These are phyloP conservation scores for Onthophagus sagittarius DNA, from an alignment of 2,888 invertebrate species.

Conservation along the genomic window DNA sequence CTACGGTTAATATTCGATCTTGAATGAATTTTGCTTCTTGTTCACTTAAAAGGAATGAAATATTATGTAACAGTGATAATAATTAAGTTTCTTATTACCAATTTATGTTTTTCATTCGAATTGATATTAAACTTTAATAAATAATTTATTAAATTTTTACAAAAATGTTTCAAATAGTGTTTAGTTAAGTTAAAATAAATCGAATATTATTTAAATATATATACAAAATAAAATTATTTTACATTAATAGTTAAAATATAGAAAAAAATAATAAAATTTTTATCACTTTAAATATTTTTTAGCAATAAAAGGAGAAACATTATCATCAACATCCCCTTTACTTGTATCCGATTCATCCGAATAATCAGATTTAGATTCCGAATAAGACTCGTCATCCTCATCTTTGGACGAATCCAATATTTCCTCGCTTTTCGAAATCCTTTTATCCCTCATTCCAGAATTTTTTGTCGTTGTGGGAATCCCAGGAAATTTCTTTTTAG, in stretches of 20 bases:
- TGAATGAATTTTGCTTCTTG: conserved; percentile 82
- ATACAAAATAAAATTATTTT: too few relatives aligned
- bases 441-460: conserved; percentile 13
- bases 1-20: conserved; percentile 73
- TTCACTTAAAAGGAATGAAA: conserved; percentile 58
- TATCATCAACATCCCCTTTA: conserved; percentile 21
- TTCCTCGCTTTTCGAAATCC: conserved; percentile 31
- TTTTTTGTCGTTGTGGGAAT: conserved; percentile 21
- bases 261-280: too few relatives aligned
- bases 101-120: too few relatives aligned
- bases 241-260: too few relatives aligned
- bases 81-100: too few relatives aligned
- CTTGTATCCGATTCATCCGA: conserved; percentile 18
- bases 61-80: too few relatives aligned
- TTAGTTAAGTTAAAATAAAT: too few relatives aligned
- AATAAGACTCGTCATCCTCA: conserved; percentile 14
- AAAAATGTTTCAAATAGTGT: too few relatives aligned
- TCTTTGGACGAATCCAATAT: conserved; percentile 34
- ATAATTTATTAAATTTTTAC: too few relatives aligned
- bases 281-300: conserved; percentile 35
- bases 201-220: too few relatives aligned
- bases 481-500: conserved; percentile 32
- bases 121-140: too few relatives aligned
- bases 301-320: conserved; percentile 31
- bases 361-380: conserved; percentile 27